A percentile compares a stretch with the other conserved stretches of the same genome.
Conservation (phyloP, 2,888 invertebrate species). For the Alloplasta piceator region DNA sequence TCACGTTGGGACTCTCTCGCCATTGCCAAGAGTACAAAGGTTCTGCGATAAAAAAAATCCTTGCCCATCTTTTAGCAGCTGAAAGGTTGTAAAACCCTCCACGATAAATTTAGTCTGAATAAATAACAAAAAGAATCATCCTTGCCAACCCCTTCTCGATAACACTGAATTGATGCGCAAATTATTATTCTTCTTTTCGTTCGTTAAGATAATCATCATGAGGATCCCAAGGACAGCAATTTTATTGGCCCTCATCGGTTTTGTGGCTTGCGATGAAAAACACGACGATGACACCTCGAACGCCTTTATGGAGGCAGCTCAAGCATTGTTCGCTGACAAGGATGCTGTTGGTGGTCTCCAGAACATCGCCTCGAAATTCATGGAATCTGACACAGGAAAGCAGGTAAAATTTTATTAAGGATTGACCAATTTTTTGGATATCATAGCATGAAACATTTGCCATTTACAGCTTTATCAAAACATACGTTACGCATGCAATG, state of each 20-base stretch:
- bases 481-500: too few species aligned
- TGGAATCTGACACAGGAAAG: slow-evolving; percentile 88
- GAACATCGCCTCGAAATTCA: slow-evolving; percentile 87
- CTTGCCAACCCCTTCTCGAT: not conserved
- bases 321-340: slow-evolving; percentile 88
- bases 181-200: slow-evolving; percentile 34
- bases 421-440: not conserved
- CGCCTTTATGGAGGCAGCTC: slow-evolving; percentile 88
- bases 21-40: slow-evolving; percentile 14
- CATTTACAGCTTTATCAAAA: too few species aligned
- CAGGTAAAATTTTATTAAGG: slow-evolving; percentile 81
- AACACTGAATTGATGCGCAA: not conserved
- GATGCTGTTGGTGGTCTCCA: slow-evolving; percentile 86
- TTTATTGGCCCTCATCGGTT: slow-evolving; percentile 72
- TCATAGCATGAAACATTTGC: too few species aligned
- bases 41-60: slow-evolving; percentile 31
- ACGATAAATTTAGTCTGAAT: not conserved
- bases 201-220: slow-evolving; percentile 70
- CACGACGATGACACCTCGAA: slow-evolving; percentile 85
- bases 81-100: not conserved
- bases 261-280: slow-evolving; percentile 74
- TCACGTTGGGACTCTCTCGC: slow-evolving; percentile 9
- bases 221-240: slow-evolving; percentile 72
- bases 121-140: not conserved
- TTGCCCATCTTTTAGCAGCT: not conserved